Evolutionary conservation across 2,797 vertebrate genomes (phyloP), one percentile per base, ranked within the genome.

Genomic region (Peromyscus attwateri): DNA sequence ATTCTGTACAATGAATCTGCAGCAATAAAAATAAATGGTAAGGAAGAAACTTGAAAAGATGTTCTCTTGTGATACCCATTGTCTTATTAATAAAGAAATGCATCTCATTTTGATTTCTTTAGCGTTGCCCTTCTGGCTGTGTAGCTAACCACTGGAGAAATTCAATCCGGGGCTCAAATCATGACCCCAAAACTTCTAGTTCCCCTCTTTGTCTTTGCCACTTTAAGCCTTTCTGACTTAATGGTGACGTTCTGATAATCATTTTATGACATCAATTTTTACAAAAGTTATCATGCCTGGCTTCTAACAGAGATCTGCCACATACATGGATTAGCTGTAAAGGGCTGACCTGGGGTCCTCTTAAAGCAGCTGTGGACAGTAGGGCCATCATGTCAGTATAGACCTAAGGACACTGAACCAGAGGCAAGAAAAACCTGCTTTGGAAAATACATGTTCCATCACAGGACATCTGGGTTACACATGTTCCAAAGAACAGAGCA

Each of bases 261-360:
- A 84, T 81, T 71, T 95, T 89, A 87, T 34, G 31, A 77, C 49
- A 82, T 64, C 82, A 90, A 94, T 62, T 10, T 83, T 88, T 17
- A 82, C 0, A 68, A 91, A 62, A 90, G 68, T 34, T 49, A 23
- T 80, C 13, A 64, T 89, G n/a, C 16, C 9, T 19, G 3, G 29
- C 49, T 94, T 89, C 68, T 91, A 81, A 31, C 2, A 60, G 71
- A 71, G 14, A 27, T 46, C 73, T 96, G 71, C 37, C 21, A 43
- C 57, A 27, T 94, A 49, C 27, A 80, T 49, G 31, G 12, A 46
- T 94, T 82, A 75, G 6, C 70, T 34, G 13, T 19, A 73, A 88
- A 87, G 4, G 8, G 4, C 9, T 46, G 19, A 2, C 29, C 37
- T 49, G 14, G 52, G 62, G 7, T 70, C 0, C 25, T 62, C 27